Evolutionary conservation across 1,140 invertebrate genomes (phyloP), one percentile per base, ranked within the genome.

Genomic region (Magallana ariakensis): DNA sequence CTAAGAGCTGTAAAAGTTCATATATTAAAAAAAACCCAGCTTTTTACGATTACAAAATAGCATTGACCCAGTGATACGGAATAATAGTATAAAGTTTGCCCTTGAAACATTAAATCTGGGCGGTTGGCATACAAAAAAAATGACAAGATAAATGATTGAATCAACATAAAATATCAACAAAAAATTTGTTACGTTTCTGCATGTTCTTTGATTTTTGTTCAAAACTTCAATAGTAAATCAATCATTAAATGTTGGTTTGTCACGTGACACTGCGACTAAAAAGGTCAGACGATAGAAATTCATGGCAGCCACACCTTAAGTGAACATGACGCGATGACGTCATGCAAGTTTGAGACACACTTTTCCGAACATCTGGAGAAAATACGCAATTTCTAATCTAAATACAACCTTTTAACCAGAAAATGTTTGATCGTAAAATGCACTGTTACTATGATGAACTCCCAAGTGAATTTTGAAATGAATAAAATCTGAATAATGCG

Each of bases 201-300:
- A 75, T 75, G 66, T 26, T 75, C 66, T 75, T 75, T 75, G 66
- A 75, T 75, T 75, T 75, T 26, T 26, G 8, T 26, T 26, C 66
- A 75, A 75, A 9, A 75, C 66, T 75, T 75, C 66, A 75, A 75
- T 75, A 75, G 66, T 75, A 75, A 75, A 75, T 75, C 66, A 75
- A 75, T 75, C 66, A 75, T 75, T 33, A 75, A 75, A 75, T 26
- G 9, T 33, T 10, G 22, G 22, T 75, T 75, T 75, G 13, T 26
- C 33, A 26, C 66, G 4, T 26, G 8, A 26, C 22, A 33, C 19
- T 26, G 66, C 15, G 66, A 13, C 9, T 75, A 9, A 26, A 33
- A 75, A 26, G 15, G 66, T 75, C 19, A 75, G 33, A 75, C 33
- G 13, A 75, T 7, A 46, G 22, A 75, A 75, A 13, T 75, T 75